These are phyloP conservation scores for Notodonta dromedarius DNA, from an alignment of 2,888 invertebrate genomes.

Conservation along the genomic window DNA sequence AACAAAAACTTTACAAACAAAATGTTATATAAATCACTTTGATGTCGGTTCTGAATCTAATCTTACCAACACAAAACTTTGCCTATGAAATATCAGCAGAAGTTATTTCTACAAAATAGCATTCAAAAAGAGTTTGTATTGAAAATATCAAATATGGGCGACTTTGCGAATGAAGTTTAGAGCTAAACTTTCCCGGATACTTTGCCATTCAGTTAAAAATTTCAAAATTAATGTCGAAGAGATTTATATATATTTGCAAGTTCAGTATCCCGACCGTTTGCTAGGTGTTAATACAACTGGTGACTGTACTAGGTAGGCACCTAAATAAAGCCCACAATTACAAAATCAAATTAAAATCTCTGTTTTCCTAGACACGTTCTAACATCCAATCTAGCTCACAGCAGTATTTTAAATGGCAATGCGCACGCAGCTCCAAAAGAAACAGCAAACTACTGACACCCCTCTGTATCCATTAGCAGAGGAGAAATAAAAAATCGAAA, in stretches of 20 bases:
- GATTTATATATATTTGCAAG: conserved; percentile 13
- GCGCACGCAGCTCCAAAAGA: too few relatives aligned
- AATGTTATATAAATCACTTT: conserved; percentile 49
- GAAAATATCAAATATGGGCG: conserved; percentile 61
- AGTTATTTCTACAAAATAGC: conserved; percentile 53
- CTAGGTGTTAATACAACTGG: too few relatives aligned
- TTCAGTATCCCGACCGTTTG: too few relatives aligned
- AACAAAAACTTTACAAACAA: conserved; percentile 22
- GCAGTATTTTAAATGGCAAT: neutral
- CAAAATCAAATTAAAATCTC: too few relatives aligned
- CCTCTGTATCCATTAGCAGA: too few relatives aligned
- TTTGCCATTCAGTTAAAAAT: conserved; percentile 36
- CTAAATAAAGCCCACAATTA: too few relatives aligned
- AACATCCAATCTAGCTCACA: neutral
- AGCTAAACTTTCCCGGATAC: conserved; percentile 46
- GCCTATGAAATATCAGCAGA: conserved; percentile 57
- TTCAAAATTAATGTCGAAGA: conserved; percentile 38
- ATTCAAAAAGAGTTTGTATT: conserved; percentile 60
- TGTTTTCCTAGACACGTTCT: neutral
- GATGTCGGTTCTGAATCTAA: conserved; percentile 48
- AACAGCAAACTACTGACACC: too few relatives aligned
- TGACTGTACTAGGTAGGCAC: too few relatives aligned
- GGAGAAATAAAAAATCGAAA: too few relatives aligned
- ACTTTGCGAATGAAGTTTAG: conserved; percentile 53
- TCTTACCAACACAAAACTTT: conserved; percentile 57